A percentile compares a stretch with the other conserved stretches of the same genome.
Evolutionary conservation across 2,888 invertebrate genomes (phyloP).

Genomic region (Cristatella mucedo): DNA sequence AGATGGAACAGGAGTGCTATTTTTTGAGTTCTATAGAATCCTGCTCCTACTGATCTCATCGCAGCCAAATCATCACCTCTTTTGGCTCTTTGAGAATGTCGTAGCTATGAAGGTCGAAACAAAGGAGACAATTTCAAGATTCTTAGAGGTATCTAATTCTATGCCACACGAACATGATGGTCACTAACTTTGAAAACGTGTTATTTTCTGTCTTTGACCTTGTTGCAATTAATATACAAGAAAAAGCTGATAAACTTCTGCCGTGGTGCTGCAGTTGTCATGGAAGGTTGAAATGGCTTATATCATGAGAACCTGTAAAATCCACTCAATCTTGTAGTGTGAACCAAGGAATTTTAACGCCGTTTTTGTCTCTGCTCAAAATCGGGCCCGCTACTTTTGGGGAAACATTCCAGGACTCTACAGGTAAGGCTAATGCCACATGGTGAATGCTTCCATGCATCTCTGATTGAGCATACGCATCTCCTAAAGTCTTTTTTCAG

Average conservation of each 20-base stretch:
- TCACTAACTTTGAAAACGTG: too few species aligned
- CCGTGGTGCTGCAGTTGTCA: too few species aligned
- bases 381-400: conserved; percentile 45
- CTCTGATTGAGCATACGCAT: too few species aligned
- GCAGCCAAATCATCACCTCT: conserved; percentile 36
- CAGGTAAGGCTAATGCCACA: conserved; percentile 18
- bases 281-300: too few species aligned
- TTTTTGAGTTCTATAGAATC: conserved; percentile 44
- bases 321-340: conserved; percentile 40
- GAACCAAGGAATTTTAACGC: conserved; percentile 44
- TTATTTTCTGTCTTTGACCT: too few species aligned
- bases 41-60: conserved; percentile 32
- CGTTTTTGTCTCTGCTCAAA: conserved; percentile 43
- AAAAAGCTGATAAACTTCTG: too few species aligned
- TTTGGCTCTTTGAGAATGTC: conserved; percentile 49
- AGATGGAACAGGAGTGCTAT: conserved; percentile 43
- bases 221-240: too few species aligned
- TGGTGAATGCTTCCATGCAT: too few species aligned
- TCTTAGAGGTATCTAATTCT: conserved; percentile 35
- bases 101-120: conserved; percentile 42
- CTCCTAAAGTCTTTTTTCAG: conserved; percentile 13
- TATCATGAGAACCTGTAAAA: too few species aligned
- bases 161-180: too few species aligned
- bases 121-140: conserved; percentile 40
- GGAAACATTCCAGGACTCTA: conserved; percentile 44